Evolutionary conservation across 2,113 vertebrate species (phyloP).

Genomic region (Pithys albifrons): DNA sequence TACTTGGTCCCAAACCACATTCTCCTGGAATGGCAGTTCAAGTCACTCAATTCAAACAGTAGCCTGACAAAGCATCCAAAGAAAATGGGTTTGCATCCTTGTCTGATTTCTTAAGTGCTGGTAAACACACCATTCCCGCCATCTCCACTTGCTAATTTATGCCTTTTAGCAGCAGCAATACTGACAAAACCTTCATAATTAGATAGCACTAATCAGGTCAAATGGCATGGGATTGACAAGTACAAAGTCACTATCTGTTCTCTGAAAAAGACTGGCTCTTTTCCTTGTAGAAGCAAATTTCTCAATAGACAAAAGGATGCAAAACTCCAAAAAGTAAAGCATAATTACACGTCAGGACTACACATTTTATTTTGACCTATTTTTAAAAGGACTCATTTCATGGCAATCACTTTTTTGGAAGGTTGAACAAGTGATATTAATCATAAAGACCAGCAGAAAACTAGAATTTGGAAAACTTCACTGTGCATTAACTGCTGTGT

Average conservation of each 20-base stretch:
- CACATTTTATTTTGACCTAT: conserved; percentile 59
- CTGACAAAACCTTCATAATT: conserved; percentile 67
- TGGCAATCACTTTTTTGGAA: not conserved
- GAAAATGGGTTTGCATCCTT: conserved; percentile 12
- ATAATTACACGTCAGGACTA: conserved; percentile 66
- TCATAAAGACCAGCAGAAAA: conserved; percentile 28
- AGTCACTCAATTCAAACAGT: not conserved
- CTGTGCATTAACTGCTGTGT: not conserved
- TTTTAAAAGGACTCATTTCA: conserved; percentile 45
- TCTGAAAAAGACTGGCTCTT: conserved; percentile 52
- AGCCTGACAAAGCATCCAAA: not conserved
- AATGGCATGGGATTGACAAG: conserved; percentile 66
- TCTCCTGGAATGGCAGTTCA: not conserved
- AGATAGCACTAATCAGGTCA: conserved; percentile 72
- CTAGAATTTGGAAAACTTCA: conserved; percentile 57
- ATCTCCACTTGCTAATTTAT: conserved; percentile 46
- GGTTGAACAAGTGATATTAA: not conserved
- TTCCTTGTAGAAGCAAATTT: conserved; percentile 49
- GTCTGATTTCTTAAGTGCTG: conserved; percentile 11
- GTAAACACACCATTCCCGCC: conserved; percentile 2
- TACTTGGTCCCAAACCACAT: not conserved
- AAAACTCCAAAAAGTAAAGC: conserved; percentile 49
- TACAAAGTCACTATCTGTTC: conserved; percentile 62
- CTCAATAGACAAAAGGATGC: conserved; percentile 67
- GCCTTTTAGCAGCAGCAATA: conserved; percentile 57